A percentile compares a stretch with the other conserved stretches of the same genome.
Conservation (phyloP, 2,113 vertebrate species). For the Glaucidium brasilianum region DNA sequence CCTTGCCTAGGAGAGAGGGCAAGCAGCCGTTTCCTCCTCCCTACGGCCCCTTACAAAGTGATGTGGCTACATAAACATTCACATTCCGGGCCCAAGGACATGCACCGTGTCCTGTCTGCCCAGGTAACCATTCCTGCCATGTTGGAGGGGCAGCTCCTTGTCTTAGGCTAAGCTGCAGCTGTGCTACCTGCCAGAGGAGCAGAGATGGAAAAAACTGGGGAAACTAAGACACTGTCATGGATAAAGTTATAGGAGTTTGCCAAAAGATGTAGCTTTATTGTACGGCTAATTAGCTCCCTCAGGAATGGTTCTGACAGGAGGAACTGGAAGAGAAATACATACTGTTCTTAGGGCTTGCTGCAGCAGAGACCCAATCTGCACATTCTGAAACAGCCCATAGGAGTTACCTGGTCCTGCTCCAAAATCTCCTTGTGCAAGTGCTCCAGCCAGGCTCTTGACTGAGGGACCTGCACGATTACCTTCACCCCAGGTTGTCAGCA, state of each 20-base stretch:
- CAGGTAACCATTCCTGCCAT: rapidly evolving
- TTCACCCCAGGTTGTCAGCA: neutral
- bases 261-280: neutral
- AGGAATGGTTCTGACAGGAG: neutral
- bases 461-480: rapidly evolving
- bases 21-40: neutral
- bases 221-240: neutral
- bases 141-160: neutral
- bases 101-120: rapidly evolving
- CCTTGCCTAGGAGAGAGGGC: neutral
- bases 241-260: neutral
- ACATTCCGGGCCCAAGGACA: rapidly evolving
- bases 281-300: neutral
- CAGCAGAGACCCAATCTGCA: neutral
- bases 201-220: neutral
- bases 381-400: neutral
- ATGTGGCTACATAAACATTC: rapidly evolving
- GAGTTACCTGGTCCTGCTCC: neutral
- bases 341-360: neutral
- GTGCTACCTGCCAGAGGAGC: neutral
- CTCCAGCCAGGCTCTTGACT: neutral
- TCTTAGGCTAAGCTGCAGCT: neutral
- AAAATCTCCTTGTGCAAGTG: rapidly evolving
- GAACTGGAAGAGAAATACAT: neutral
- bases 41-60: rapidly evolving